phyloP scores from a whole-genome alignment of 2,797 vertebrate genomes.

The Acanthurus leucopareius region DNA sequence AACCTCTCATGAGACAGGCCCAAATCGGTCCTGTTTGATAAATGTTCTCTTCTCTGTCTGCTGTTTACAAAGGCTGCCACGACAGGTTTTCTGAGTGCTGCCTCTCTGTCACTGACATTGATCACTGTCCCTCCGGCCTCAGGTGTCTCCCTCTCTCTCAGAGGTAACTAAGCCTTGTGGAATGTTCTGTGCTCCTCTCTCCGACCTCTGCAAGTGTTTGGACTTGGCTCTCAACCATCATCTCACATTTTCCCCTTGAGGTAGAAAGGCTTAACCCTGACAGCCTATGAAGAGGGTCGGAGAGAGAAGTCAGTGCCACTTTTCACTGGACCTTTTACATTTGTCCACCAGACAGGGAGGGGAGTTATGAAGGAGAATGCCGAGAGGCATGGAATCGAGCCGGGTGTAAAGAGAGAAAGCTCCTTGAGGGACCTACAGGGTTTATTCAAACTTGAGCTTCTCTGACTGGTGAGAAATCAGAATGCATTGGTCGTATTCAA shows the following conservation, averaged over 20 bases:
- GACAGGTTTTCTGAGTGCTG: conserved; percentile 55
- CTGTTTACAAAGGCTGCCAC: conserved; percentile 68
- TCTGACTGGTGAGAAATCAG: conserved; percentile 6
- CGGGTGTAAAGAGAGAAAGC: conserved; percentile 52
- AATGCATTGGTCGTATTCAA: not conserved
- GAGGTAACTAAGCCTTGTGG: conserved; percentile 78
- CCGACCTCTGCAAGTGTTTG: conserved; percentile 60
- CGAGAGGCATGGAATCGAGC: conserved; percentile 31
- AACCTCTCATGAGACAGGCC: not conserved
- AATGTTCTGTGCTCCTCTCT: conserved; percentile 66
- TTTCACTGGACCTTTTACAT: conserved; percentile 60
- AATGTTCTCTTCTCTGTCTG: conserved; percentile 25
- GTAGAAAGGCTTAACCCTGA: conserved; percentile 69
- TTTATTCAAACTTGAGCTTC: conserved; percentile 33
- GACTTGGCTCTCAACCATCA: conserved; percentile 70
- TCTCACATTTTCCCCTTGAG: conserved; percentile 79
- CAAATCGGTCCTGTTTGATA: conserved; percentile 13
- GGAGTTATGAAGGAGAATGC: conserved; percentile 32
- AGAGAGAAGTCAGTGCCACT: conserved; percentile 62
- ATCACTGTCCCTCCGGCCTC: conserved; percentile 66
- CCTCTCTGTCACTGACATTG: conserved; percentile 58
- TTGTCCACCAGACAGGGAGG: conserved; percentile 39
- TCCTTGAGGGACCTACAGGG: conserved; percentile 59
- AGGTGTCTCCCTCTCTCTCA: conserved; percentile 57
- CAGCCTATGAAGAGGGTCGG: conserved; percentile 62